Percentiles rank a stretch among this genome's conserved stretches.
Conservation (phyloP, 2,888 invertebrate species). For the Pasiphila rectangulata region DNA sequence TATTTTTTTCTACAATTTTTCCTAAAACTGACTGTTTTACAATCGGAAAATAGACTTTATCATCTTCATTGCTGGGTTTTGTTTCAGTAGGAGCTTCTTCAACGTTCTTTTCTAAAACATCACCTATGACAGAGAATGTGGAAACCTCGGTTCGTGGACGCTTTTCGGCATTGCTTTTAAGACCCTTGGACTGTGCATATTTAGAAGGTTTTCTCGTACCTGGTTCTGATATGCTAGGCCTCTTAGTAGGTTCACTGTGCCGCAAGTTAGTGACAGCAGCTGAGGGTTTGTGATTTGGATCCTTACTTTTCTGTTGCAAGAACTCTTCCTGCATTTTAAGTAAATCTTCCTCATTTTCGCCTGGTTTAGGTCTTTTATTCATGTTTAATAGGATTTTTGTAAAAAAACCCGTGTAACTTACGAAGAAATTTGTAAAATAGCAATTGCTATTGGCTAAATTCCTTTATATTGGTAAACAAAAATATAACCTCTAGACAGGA, state of each 20-base stretch:
- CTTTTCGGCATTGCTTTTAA: constrained; percentile 61
- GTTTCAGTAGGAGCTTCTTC: constrained; percentile 27
- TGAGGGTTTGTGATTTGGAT: constrained; percentile 80
- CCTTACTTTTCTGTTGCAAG: constrained; percentile 76
- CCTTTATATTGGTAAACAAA: background rate
- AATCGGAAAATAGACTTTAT: constrained; percentile 71
- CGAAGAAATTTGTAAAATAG: too few species aligned
- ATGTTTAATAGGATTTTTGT: constrained; percentile 66
- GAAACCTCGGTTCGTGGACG: constrained; percentile 52
- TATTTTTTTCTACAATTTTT: constrained; percentile 80
- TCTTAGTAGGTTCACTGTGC: constrained; percentile 48
- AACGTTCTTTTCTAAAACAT: constrained; percentile 60
- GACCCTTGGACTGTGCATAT: constrained; percentile 65
- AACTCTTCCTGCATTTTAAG: constrained; percentile 87
- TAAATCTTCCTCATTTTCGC: constrained; percentile 87
- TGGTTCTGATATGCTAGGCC: constrained; percentile 34
- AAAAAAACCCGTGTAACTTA: constrained; percentile 3
- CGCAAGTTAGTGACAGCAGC: constrained; percentile 81
- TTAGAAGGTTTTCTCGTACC: constrained; percentile 59
- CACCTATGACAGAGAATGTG: constrained; percentile 45
- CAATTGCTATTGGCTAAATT: too few species aligned
- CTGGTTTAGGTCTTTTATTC: constrained; percentile 84
- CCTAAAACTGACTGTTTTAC: constrained; percentile 72
- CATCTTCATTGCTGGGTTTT: constrained; percentile 48
- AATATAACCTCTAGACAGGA: too few species aligned